Percentiles rank a stretch among this genome's conserved stretches.
Evolutionary conservation across 1,140 invertebrate genomes (phyloP).

Genomic region (Eupeodes corollae): DNA sequence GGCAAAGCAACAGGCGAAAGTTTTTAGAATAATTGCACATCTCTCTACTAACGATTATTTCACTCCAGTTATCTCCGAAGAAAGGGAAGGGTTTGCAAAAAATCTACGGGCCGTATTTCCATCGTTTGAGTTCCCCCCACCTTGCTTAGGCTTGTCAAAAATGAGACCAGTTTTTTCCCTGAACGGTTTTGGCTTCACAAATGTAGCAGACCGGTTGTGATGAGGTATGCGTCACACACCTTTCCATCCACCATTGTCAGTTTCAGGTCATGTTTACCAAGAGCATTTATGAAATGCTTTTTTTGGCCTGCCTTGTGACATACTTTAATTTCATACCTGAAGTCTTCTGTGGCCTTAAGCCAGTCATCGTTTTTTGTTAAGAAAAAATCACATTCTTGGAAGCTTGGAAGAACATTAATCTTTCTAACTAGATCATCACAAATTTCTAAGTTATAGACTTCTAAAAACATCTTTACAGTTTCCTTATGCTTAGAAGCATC

Average conservation of each 20-base stretch:
- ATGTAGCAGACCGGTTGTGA: too few relatives aligned
- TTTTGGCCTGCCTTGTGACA: too few relatives aligned
- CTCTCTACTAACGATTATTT: constrained; percentile 10
- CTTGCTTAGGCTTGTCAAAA: constrained; percentile 13
- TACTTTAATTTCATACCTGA: background rate
- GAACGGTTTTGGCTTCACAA: background rate
- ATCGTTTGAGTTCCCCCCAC: constrained; percentile 28
- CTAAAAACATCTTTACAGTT: constrained; percentile 5
- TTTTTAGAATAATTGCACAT: constrained; percentile 6
- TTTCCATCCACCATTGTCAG: too few relatives aligned
- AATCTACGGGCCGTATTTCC: constrained; percentile 32
- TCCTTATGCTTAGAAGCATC: too few relatives aligned
- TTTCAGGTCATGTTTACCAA: too few relatives aligned
- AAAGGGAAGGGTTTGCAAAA: constrained; percentile 21
- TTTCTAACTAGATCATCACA: constrained; percentile 2
- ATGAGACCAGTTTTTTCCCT: constrained; percentile 9
- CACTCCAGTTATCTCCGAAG: constrained; percentile 20
- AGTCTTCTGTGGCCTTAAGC: constrained; percentile 2
- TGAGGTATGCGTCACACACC: too few relatives aligned
- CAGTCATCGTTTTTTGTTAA: too few relatives aligned
- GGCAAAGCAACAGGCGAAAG: constrained; percentile 17
- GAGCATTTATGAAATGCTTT: too few relatives aligned
- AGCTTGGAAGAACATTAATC: constrained; percentile 1
- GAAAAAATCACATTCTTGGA: background rate
- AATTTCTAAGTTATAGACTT: too few relatives aligned